Percentiles rank a stretch among this genome's conserved stretches.
phyloP scores from a whole-genome alignment of 2,113 vertebrate species.

The Gopherus flavomarginatus region DNA sequence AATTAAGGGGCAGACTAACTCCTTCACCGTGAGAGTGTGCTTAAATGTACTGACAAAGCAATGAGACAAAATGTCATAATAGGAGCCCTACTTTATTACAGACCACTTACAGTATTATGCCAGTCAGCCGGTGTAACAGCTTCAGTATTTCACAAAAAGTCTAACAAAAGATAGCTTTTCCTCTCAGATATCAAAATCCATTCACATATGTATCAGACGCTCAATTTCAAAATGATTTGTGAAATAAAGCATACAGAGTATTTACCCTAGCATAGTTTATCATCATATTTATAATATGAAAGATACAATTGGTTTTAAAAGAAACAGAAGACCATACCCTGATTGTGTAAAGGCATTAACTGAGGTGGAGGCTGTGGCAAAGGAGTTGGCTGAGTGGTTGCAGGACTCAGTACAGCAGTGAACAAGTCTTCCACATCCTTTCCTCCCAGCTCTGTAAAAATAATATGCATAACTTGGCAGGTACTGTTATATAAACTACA shows the following conservation, averaged over 20 bases:
- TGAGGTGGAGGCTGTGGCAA: slow-evolving; percentile 85
- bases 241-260: not conserved
- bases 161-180: not conserved
- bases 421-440: slow-evolving; percentile 98
- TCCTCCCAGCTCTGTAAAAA: slow-evolving; percentile 89
- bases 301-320: not conserved
- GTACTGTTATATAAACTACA: not conserved
- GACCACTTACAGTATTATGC: not conserved
- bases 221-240: not conserved
- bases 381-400: slow-evolving; percentile 82
- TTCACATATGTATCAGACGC: not conserved
- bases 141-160: not conserved
- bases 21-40: not conserved
- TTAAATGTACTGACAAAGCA: not conserved
- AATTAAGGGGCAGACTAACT: not conserved
- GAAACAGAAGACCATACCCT: slow-evolving; percentile 76
- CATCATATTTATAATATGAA: not conserved
- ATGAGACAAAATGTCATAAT: slow-evolving; percentile 3
- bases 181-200: not conserved
- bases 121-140: slow-evolving; percentile 15
- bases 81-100: slow-evolving; percentile 1
- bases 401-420: slow-evolving; percentile 94
- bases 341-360: slow-evolving; percentile 83
- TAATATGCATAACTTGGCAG: not conserved
- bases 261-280: not conserved